Evolutionary conservation across 2,113 vertebrate species (phyloP).

Genomic region (Halcyon malimbica): DNA sequence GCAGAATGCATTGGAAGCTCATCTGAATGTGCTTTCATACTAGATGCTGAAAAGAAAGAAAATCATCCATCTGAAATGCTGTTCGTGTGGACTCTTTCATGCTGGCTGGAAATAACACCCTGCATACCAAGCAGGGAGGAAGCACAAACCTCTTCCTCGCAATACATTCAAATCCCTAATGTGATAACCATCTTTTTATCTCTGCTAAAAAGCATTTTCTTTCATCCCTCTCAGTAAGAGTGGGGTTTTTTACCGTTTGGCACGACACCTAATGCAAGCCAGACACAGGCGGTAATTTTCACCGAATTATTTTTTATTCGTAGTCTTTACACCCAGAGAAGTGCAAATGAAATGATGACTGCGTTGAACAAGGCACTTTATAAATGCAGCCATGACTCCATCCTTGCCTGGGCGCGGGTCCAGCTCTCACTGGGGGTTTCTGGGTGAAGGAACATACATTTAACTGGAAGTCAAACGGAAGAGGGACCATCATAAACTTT

Average conservation of each 20-base stretch:
- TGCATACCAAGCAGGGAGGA: conserved; percentile 17
- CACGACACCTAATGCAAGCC: neutral
- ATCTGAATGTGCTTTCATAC: neutral
- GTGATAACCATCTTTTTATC: neutral
- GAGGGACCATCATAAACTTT: neutral
- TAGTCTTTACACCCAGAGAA: neutral
- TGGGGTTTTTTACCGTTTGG: neutral
- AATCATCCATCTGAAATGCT: neutral
- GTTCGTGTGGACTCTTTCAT: neutral
- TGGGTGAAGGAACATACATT: neutral
- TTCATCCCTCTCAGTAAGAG: neutral
- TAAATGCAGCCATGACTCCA: neutral
- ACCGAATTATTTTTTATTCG: neutral
- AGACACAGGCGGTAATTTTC: neutral
- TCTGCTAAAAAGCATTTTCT: neutral
- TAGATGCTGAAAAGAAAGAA: neutral
- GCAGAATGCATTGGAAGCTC: neutral
- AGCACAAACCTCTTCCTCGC: conserved; percentile 21
- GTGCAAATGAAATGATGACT: neutral
- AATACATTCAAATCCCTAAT: neutral
- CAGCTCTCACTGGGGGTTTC: neutral
- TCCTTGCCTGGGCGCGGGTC: neutral
- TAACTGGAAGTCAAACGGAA: neutral
- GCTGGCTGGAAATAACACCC: neutral
- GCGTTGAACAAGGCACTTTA: neutral